Percentiles rank a stretch among this genome's conserved stretches.
Evolutionary conservation across 2,113 vertebrate genomes (phyloP).

Genomic region (pig (Sus scrofa)): DNA sequence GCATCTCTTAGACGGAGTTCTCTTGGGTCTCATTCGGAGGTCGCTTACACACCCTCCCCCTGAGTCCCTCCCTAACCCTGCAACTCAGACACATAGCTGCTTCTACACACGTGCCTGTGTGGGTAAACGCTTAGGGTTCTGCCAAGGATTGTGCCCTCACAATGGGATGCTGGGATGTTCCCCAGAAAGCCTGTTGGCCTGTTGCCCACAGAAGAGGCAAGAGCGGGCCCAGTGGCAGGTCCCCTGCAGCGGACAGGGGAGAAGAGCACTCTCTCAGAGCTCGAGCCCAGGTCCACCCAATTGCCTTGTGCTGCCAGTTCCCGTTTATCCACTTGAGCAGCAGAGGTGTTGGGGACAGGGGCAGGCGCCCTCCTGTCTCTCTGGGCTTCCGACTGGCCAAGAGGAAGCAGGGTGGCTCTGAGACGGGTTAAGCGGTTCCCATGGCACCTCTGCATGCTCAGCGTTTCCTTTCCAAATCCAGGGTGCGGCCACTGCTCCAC

Average conservation of each 20-base stretch:
- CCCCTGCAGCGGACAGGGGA: neutral
- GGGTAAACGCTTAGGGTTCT: neutral
- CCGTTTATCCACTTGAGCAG: neutral
- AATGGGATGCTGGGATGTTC: neutral
- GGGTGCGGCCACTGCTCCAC: neutral
- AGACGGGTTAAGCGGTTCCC: neutral
- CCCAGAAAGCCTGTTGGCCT: neutral
- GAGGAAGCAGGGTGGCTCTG: neutral
- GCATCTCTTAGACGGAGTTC: neutral
- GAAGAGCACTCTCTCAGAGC: neutral
- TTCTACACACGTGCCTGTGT: neutral
- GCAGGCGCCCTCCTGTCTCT: neutral
- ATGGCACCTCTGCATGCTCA: neutral
- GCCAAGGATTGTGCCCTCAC: neutral
- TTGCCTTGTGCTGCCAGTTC: neutral
- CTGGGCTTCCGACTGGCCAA: neutral
- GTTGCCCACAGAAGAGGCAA: neutral
- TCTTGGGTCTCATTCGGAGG: neutral
- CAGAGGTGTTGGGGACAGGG: neutral
- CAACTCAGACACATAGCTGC: accelerated
- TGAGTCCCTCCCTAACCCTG: neutral
- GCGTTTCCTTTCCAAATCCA: neutral
- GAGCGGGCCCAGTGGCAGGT: neutral
- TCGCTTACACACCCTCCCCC: neutral
- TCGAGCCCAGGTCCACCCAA: neutral